These are phyloP conservation scores for Macropodus opercularis DNA, from an alignment of 2,797 vertebrate genomes.

Conservation along the genomic window DNA sequence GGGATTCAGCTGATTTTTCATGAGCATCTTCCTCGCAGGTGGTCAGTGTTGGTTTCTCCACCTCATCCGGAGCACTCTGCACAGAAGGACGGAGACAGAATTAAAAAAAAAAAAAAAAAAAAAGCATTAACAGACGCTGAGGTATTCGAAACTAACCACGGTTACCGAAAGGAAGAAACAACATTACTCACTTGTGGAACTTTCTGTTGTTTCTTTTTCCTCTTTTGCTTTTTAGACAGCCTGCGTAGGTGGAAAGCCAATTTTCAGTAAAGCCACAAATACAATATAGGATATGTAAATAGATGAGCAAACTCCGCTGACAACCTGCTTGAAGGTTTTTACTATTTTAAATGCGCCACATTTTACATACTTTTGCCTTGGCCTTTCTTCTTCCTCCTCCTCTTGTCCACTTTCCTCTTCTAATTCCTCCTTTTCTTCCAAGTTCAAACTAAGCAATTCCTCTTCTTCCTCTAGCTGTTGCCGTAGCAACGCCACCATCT, in stretches of 20 bases:
- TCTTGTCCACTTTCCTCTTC: conserved; percentile 76
- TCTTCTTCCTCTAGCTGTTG: conserved; percentile 93
- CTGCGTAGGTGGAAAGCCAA: conserved; percentile 61
- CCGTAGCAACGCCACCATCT: conserved; percentile 90
- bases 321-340: not conserved
- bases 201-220: conserved; percentile 89
- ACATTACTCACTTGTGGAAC: conserved; percentile 75
- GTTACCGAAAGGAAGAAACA: not conserved
- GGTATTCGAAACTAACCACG: not conserved
- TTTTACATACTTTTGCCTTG: conserved; percentile 85
- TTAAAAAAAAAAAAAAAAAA: not conserved
- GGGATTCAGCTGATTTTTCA: conserved; percentile 20
- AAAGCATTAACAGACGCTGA: not conserved
- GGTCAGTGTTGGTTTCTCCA: conserved; percentile 26
- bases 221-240: conserved; percentile 94
- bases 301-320: not conserved
- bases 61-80: conserved; percentile 56
- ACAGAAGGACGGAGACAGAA: no score
- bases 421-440: conserved; percentile 62
- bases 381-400: conserved; percentile 65
- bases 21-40: conserved; percentile 38
- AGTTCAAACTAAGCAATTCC: conserved; percentile 61
- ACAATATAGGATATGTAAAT: fast-evolving
- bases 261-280: not conserved
- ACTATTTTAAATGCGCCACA: not conserved